Base-by-base conservation (phyloP, 2,888 invertebrate species). In the Halocaridina rubra region DNA sequence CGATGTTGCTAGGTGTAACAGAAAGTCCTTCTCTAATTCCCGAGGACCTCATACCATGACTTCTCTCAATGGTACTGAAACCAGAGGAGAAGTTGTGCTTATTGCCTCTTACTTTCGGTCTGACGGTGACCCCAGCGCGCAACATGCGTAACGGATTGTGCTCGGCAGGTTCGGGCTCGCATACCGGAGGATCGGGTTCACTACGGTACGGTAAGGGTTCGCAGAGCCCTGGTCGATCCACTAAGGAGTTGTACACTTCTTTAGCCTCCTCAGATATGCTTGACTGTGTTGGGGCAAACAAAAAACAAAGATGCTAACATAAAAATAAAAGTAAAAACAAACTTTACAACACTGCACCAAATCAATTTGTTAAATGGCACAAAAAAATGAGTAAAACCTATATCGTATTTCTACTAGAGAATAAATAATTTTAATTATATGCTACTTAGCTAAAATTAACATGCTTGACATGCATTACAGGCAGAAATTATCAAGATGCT, bases 191-290 rank as follows among this genome's bases (percentile, higher is more conserved):
- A 29, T 84, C 82, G 27, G 71, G 72, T 33, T 76, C 89, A 53
- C 84, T 86, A 80, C 80, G 78, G 86, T 79, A 82, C 80, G 87
- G 76, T 82, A 85, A 59, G 76, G 87, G 84, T 71, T 88, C 80
- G 82, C 86, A 80, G 59, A 81, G 29, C 82, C 69, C 88, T 67
- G 94, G 94, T 88, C 94, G 93, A 90, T 98, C 97, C 80, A 99
- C 97, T 77, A 99, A 92, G 89, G 96, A 95, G 90, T 96, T 95
- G 92, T 99, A 99, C 0, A 97, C 98, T 90, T 96, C 94, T 90
- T 96, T 97, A 71, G 97, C 96, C 91, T 97, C 97, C 90, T 95
- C 95, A 22, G 96, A 96, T 89, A 97, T 93, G 32, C 95, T 94
- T 32, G 95, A 94, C 96, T 97, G 92, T 71, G 80, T 80, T 71